phyloP scores from a whole-genome alignment of 2,113 vertebrate genomes.

The Xyrauchen texanus region DNA sequence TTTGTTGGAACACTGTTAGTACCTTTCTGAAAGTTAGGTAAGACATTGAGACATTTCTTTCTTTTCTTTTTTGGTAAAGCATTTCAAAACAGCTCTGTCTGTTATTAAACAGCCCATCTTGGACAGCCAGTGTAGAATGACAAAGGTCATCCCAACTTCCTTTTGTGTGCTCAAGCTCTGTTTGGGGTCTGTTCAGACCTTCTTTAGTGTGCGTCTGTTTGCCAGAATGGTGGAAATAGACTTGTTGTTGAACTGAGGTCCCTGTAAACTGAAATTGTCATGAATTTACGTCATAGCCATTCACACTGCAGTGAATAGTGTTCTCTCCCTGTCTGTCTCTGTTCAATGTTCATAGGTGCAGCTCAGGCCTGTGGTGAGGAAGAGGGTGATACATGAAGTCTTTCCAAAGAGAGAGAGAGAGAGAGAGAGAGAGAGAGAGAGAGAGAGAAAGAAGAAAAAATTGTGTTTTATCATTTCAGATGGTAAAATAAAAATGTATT shows the following conservation, averaged over 20 bases:
- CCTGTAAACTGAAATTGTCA: conserved; percentile 32
- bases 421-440: not conserved
- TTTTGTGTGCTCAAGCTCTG: conserved; percentile 1
- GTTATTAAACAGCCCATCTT: conserved; percentile 10
- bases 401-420: conserved; percentile 3
- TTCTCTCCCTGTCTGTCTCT: conserved; percentile 27
- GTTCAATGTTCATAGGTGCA: not conserved
- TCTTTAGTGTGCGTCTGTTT: conserved; percentile 29
- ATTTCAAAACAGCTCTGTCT: not conserved
- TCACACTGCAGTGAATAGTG: conserved; percentile 44
- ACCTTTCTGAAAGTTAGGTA: too few species aligned
- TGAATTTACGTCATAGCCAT: conserved; percentile 54
- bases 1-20: too few species aligned
- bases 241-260: conserved; percentile 43
- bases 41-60: not conserved
- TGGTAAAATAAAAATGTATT: too few species aligned
- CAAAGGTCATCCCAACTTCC: conserved; percentile 31
- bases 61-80: not conserved
- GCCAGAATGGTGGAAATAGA: conserved; percentile 37
- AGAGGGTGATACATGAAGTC: conserved; percentile 21
- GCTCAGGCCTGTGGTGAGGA: conserved; percentile 23
- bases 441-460: not conserved
- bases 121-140: not conserved
- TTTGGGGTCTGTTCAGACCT: conserved; percentile 9
- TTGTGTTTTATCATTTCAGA: too few species aligned